Evolutionary conservation across 2,888 invertebrate genomes (phyloP).

Genomic region (Drosophila koepferae): DNA sequence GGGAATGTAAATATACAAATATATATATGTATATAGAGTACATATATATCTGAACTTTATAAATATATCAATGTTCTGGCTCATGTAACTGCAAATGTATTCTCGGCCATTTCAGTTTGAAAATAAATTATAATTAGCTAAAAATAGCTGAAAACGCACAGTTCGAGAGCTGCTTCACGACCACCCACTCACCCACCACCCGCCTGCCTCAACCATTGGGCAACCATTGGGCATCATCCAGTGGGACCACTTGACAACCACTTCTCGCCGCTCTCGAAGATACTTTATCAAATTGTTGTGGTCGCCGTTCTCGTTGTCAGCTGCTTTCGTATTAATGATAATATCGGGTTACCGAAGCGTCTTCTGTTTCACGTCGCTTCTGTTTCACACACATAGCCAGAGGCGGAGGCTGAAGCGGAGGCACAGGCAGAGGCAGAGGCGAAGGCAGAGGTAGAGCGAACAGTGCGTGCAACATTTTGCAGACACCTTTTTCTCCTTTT

Average conservation of each 20-base stretch:
- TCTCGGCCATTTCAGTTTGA: constrained; percentile 45
- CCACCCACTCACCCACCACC: neutral
- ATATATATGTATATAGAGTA: neutral
- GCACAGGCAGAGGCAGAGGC: neutral
- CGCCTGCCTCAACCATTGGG: neutral
- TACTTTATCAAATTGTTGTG: constrained; percentile 23
- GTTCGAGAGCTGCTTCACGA: constrained; percentile 15
- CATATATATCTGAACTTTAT: neutral
- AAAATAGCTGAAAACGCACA: constrained; percentile 53
- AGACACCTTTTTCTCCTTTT: constrained; percentile 23
- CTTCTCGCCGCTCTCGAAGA: constrained; percentile 12
- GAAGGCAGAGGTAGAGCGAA: neutral
- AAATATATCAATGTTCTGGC: constrained; percentile 14
- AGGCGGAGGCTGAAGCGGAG: neutral
- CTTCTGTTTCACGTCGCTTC: constrained; percentile 53
- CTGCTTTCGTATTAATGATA: constrained; percentile 51
- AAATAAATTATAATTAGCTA: constrained; percentile 68
- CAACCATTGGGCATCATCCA: neutral
- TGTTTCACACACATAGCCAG: constrained; percentile 35
- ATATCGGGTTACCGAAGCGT: constrained; percentile 47
- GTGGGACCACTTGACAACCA: constrained; percentile 26
- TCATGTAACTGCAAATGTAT: constrained; percentile 45
- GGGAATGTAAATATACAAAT: neutral
- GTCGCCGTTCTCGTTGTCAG: constrained; percentile 31
- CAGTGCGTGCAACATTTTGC: constrained; percentile 34